phyloP scores from a whole-genome alignment of 2,113 vertebrate genomes.

The Austrofundulus limnaeus region DNA sequence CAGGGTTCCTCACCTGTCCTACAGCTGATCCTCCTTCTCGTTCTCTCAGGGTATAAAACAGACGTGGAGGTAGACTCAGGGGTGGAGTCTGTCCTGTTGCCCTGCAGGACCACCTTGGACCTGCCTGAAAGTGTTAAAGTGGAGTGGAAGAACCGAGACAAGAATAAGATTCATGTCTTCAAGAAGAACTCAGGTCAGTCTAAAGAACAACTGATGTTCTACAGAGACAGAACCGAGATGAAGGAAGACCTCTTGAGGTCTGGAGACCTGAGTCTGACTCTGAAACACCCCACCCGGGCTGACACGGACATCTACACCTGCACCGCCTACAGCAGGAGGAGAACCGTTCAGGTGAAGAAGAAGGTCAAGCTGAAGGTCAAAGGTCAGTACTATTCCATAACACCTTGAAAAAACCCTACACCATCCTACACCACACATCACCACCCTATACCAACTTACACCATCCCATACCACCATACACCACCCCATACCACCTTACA shows the following conservation, averaged over 20 bases:
- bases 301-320: neutral
- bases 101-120: neutral
- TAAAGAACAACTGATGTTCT: neutral
- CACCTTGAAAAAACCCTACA: too few species aligned
- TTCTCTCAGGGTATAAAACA: neutral
- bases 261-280: conserved; percentile 7
- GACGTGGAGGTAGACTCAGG: neutral
- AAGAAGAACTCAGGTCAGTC: neutral
- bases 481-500: too few species aligned
- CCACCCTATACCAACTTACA: too few species aligned
- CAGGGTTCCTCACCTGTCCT: too few species aligned
- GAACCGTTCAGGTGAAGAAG: neutral
- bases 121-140: neutral
- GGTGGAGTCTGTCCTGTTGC: neutral
- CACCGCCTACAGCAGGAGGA: neutral
- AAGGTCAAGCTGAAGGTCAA: neutral
- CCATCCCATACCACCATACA: too few species aligned
- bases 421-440: too few species aligned
- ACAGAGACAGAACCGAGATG: neutral
- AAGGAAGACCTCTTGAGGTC: neutral
- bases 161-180: neutral
- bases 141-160: neutral
- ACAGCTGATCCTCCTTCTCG: neutral
- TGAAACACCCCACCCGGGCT: neutral
- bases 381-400: too few species aligned